phyloP scores from a whole-genome alignment of 2,113 vertebrate genomes.

The Vulpes vulpes region DNA sequence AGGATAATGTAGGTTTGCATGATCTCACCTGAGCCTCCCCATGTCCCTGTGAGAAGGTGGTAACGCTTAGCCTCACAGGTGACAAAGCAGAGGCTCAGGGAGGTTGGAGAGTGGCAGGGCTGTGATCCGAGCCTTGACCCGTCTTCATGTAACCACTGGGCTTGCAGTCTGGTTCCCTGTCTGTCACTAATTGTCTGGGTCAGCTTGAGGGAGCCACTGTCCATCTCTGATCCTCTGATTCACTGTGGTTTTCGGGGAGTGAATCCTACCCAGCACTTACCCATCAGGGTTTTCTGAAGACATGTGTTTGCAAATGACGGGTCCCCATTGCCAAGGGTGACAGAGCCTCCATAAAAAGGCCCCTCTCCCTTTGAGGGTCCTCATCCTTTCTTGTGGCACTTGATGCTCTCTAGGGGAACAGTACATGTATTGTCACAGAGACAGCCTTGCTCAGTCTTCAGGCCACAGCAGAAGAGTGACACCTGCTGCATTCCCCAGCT shows the following conservation, averaged over 20 bases:
- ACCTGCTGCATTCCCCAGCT: no score
- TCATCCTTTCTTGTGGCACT: fast-evolving
- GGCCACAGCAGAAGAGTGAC: neutral
- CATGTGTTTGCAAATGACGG: fast-evolving
- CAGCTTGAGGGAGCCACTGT: neutral
- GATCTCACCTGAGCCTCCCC: neutral
- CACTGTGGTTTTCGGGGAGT: neutral
- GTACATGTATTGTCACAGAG: neutral
- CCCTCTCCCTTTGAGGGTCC: neutral
- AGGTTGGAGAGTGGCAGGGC: neutral
- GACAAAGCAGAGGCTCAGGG: neutral
- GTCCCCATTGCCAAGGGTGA: neutral
- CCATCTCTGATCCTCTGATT: neutral
- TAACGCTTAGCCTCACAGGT: neutral
- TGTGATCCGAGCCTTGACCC: no score
- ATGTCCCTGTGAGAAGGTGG: neutral
- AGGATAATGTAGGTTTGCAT: fast-evolving
- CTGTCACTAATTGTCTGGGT: neutral
- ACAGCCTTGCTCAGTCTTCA: neutral
- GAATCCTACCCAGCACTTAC: neutral
- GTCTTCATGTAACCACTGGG: fast-evolving
- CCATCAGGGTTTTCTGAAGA: neutral
- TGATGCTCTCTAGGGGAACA: neutral
- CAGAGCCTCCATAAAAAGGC: no score
- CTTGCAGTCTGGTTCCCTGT: no score